phyloP scores from a whole-genome alignment of 2,797 vertebrate genomes.

The Molossus alvarezi region DNA sequence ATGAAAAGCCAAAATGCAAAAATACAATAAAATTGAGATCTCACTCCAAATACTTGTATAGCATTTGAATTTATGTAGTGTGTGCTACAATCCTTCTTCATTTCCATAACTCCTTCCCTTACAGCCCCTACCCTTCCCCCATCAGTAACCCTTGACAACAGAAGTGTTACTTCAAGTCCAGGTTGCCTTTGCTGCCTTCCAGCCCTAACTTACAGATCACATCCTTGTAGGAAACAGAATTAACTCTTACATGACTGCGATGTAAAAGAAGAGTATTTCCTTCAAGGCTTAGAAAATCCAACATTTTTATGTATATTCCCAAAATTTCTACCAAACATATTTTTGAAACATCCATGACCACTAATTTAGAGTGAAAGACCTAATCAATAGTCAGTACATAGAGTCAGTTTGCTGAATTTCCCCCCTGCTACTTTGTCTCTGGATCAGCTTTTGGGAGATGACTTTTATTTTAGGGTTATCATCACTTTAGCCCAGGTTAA shows the following conservation, averaged over 20 bases:
- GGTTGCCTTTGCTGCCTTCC: conserved; percentile 72
- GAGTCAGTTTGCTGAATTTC: neutral
- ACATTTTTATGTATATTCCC: neutral
- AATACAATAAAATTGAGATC: conserved; percentile 48
- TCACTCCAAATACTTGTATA: conserved; percentile 53
- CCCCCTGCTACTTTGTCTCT: neutral
- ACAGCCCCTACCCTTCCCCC: conserved; percentile 63
- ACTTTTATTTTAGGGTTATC: neutral
- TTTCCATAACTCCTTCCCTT: conserved; percentile 74
- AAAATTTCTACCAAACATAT: neutral
- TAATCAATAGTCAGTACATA: neutral
- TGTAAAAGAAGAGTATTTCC: neutral
- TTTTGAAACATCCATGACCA: neutral
- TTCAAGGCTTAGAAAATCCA: neutral
- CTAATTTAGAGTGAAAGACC: neutral
- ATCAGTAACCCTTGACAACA: conserved; percentile 77
- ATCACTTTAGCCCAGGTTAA: conserved; percentile 1
- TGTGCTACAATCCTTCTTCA: conserved; percentile 38
- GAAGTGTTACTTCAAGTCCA: conserved; percentile 79
- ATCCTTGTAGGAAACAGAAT: conserved; percentile 50
- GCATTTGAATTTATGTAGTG: conserved; percentile 12
- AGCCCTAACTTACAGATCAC: conserved; percentile 66
- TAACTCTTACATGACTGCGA: conserved; percentile 67
- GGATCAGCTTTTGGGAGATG: neutral
- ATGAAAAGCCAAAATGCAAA: conserved; percentile 56